Evolutionary conservation across 1,140 invertebrate species (phyloP), one percentile per base, ranked within the genome.

Genomic region (Lepidurus apus): DNA sequence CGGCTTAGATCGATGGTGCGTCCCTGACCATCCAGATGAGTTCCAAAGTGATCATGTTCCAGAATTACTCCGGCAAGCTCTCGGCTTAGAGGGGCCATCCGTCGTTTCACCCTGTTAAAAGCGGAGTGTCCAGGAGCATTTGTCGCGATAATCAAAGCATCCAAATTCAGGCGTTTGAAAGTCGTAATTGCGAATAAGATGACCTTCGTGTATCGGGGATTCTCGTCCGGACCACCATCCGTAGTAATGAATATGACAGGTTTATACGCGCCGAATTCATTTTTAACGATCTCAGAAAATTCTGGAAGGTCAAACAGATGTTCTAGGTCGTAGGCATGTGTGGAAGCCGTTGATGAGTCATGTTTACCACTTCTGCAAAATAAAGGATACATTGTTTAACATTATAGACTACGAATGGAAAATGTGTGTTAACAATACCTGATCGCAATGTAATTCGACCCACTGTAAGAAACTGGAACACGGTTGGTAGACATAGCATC

Each of bases 171-270:
- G 74, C 82, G 79, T 74, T 81, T 77, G 82, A 87, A 87, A 79
- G 84, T 82, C 21, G 82, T 11, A 80, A 85, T 82, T 43, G 83
- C 85, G 75, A 80, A 43, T 8, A 73, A 47, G 73, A 86, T 86
- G 11, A 84, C 82, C 80, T 84, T 82, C 10, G 43, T 17, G 82
- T 86, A 85, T 47, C 85, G 77, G 34, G 85, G 85, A 79, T 85
- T 86, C 82, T 86, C 84, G 80, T 87, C 85, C 9, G 85, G 85
- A 26, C 85, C 84, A 45, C 84, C 84, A 81, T 87, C 85, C 78
- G 78, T 75, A 65, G 83, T 81, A 81, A 86, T 83, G 7, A 85
- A 76, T 78, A 86, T 26, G 79, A 86, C 81, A 44, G 85, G 85
- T 82, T 86, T 86, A 11, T 83, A 74, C 76, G 45, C 34, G 47